These are phyloP conservation scores for Melinopterus prodromus DNA, from an alignment of 2,888 invertebrate genomes.

Conservation along the genomic window DNA sequence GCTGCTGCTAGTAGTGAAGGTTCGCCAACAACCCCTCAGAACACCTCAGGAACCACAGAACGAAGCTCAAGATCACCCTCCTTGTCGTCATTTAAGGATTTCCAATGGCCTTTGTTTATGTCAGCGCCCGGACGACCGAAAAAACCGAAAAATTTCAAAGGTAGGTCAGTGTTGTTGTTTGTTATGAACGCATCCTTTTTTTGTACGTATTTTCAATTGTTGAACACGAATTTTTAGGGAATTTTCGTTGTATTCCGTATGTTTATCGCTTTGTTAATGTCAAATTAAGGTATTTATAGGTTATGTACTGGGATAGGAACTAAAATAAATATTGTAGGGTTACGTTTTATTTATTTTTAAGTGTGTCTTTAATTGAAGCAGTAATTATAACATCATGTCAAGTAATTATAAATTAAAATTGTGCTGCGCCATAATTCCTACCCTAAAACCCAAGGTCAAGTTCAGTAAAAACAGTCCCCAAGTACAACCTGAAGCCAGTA, in stretches of 20 bases:
- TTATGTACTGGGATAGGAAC: too few relatives aligned
- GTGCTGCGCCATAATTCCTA: not conserved
- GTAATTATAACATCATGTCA: too few relatives aligned
- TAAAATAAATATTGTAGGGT: too few relatives aligned
- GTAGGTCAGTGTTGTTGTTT: conserved; percentile 39
- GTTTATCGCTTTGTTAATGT: too few relatives aligned
- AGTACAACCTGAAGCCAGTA: conserved; percentile 8
- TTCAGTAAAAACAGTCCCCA: not conserved
- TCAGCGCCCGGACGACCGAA: conserved; percentile 48
- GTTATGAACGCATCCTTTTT: not conserved
- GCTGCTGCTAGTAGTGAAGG: conserved; percentile 60
- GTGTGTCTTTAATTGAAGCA: too few relatives aligned
- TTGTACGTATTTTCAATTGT: conserved; percentile 6
- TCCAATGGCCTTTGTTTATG: conserved; percentile 56
- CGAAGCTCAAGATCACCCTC: conserved; percentile 66
- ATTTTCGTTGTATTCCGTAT: too few relatives aligned
- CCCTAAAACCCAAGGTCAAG: not conserved
- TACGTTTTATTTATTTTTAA: too few relatives aligned
- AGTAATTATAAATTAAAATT: too few relatives aligned
- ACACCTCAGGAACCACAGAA: conserved; percentile 44
- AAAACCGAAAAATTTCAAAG: conserved; percentile 41
- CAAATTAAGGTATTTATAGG: too few relatives aligned
- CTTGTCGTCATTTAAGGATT: conserved; percentile 65
- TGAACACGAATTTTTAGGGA: too few relatives aligned
- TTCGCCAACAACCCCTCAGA: conserved; percentile 56